phyloP scores from a whole-genome alignment of 2,888 invertebrate species.

The Sipha maydis region DNA sequence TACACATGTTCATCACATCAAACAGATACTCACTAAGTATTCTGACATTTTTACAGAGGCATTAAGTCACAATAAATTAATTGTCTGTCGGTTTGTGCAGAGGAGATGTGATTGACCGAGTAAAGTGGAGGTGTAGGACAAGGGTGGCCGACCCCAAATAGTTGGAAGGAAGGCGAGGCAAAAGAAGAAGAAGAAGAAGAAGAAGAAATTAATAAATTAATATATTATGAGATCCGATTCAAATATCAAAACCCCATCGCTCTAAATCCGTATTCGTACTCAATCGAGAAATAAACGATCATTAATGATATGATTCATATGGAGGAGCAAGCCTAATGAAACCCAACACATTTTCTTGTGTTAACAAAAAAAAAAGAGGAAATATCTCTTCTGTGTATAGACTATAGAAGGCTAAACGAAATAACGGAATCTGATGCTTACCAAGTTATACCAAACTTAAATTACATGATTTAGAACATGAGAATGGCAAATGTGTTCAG shows the following conservation, averaged over 20 bases:
- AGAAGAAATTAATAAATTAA: background rate
- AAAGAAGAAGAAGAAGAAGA: no score
- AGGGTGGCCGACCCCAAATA: no score
- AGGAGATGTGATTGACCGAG: no score
- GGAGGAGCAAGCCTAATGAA: background rate
- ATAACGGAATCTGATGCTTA: conserved; percentile 10
- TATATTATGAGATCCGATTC: background rate
- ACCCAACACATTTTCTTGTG: background rate
- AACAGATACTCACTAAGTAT: no score
- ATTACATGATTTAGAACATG: background rate
- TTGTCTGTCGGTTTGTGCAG: no score
- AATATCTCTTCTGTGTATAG: background rate
- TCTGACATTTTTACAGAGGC: no score
- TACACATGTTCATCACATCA: no score
- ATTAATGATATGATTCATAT: background rate
- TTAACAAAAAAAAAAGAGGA: no score
- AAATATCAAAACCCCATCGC: background rate
- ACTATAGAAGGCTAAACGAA: conserved; percentile 2
- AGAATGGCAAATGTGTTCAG: background rate
- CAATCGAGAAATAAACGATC: background rate
- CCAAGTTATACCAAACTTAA: background rate
- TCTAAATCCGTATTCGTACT: background rate
- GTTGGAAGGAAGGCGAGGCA: no score
- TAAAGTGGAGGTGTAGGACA: no score
- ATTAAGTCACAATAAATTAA: no score